Evolutionary conservation across 2,888 invertebrate species (phyloP), one percentile per base, ranked within the genome.

Genomic region (Macaria liturata): DNA sequence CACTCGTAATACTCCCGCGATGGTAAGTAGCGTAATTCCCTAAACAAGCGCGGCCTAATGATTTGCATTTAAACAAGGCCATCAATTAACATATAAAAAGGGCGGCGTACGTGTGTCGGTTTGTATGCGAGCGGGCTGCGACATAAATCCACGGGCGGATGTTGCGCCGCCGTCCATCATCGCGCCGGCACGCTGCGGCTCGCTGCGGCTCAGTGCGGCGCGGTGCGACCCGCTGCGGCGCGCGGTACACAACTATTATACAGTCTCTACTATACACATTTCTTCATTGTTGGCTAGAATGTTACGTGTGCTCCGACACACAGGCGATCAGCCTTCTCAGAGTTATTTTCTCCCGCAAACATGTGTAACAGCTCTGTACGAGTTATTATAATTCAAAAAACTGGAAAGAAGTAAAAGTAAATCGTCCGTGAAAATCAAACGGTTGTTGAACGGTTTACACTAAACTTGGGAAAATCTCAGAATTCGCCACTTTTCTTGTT

Each of bases 131-230:
- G 68, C 67, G 68, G 65, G 67, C 63, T 59, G 63, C 65, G 61
- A 46, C 68, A 74, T 75, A 74, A 74, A 73, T 75, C 70, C 64
- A 57, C 58, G 62, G 58, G 64, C 71, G 74, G 72, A 68, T 65
- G 70, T 64, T 59, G 64, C 64, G 67, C 44, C 46, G 48, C 59
- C 66, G 47, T 66, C 67, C 62, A 67, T 69, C 69, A 70, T 69
- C 60, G 49, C 49, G 51, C 45, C 34, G 34, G 9, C 32, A 34
- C 7, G 45, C 9, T 34, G 37, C 45, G 9, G 4, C 9, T 6
- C 34, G 3, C 4, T 45, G 30, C 30, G 42, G 4, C 42, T 0
- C 42, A 4, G n/a, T 42, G 42, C 8, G 42, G 9, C 34, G 7
- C 34, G 34, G 5, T 37, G 34, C 3, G 34, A 37, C 34, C 4